Evolutionary conservation across 1,140 invertebrate species (phyloP).

Genomic region (Drosophila funebris): DNA sequence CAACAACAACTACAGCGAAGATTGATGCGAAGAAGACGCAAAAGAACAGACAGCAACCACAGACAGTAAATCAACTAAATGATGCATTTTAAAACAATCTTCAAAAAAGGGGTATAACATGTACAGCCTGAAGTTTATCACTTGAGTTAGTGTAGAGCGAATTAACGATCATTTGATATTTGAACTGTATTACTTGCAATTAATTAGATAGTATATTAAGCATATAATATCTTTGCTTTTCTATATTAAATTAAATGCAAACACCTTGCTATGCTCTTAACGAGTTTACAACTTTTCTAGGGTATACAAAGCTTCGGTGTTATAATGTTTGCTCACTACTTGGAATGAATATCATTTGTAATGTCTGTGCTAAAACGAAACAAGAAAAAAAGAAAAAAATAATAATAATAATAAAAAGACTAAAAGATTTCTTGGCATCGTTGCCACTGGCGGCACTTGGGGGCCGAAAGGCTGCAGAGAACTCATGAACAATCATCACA

Average conservation of each 20-base stretch:
- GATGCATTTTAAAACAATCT: conserved; percentile 38
- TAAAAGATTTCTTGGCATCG: conserved; percentile 16
- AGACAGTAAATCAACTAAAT: conserved; percentile 60
- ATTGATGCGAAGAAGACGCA: conserved; percentile 23
- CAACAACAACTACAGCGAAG: conserved; percentile 6
- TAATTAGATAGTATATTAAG: too few relatives aligned
- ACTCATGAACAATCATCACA: conserved; percentile 27
- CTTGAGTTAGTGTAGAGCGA: not conserved
- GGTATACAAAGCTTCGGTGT: not conserved
- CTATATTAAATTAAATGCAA: not conserved
- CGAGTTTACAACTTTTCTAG: too few relatives aligned
- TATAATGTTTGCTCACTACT: not conserved
- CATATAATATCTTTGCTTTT: too few relatives aligned
- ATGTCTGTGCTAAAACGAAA: conserved; percentile 19
- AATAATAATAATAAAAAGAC: too few relatives aligned
- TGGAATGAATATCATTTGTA: conserved; percentile 27
- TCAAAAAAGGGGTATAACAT: not conserved
- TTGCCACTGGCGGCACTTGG: conserved; percentile 9
- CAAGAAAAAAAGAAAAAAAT: too few relatives aligned
- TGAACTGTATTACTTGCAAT: too few relatives aligned
- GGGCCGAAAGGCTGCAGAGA: conserved; percentile 6
- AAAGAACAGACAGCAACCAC: conserved; percentile 35
- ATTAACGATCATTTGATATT: too few relatives aligned
- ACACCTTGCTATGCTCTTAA: too few relatives aligned
- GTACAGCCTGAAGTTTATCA: not conserved